phyloP scores from a whole-genome alignment of 2,888 invertebrate species.

The Brachypalpus laphriformis region DNA sequence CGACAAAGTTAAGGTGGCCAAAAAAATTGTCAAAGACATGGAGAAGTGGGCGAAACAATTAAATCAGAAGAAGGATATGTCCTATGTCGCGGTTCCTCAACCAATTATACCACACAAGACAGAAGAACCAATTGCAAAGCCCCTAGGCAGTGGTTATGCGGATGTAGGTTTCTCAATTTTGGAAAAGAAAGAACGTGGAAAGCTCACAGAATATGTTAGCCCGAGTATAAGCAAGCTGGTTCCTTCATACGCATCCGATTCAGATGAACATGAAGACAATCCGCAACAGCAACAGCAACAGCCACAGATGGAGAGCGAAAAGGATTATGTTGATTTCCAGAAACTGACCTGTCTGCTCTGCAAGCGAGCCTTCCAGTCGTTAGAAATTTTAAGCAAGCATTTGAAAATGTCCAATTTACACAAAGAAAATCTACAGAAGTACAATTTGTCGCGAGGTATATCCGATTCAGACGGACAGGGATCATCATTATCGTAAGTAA shows the following conservation, averaged over 20 bases:
- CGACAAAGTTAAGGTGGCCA: slow-evolving; percentile 98
- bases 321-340: slow-evolving; percentile 92
- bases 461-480: slow-evolving; percentile 68
- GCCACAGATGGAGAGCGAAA: slow-evolving; percentile 83
- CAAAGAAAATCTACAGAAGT: slow-evolving; percentile 90
- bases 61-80: slow-evolving; percentile 95
- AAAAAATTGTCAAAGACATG: slow-evolving; percentile 96
- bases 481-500: slow-evolving; percentile 75
- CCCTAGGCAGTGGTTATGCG: slow-evolving; percentile 87
- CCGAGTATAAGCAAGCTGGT: slow-evolving; percentile 85
- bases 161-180: slow-evolving; percentile 97
- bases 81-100: slow-evolving; percentile 79
- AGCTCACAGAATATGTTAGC: slow-evolving; percentile 81
- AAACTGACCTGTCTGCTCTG: slow-evolving; percentile 97
- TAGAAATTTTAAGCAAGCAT: slow-evolving; percentile 95
- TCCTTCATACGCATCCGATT: slow-evolving; percentile 90
- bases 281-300: slow-evolving; percentile 73
- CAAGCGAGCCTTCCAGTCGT: slow-evolving; percentile 95
- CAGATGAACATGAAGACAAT: slow-evolving; percentile 79
- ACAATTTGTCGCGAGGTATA: slow-evolving; percentile 80
- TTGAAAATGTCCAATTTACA: slow-evolving; percentile 96
- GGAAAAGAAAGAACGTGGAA: slow-evolving; percentile 87
- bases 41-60: slow-evolving; percentile 96
- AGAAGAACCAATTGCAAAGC: slow-evolving; percentile 75
- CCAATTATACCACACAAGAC: slow-evolving; percentile 77